Evolutionary conservation across 92 coral and sea anemone species (phyloP).

Genomic region (Zoanthus sociatus): DNA sequence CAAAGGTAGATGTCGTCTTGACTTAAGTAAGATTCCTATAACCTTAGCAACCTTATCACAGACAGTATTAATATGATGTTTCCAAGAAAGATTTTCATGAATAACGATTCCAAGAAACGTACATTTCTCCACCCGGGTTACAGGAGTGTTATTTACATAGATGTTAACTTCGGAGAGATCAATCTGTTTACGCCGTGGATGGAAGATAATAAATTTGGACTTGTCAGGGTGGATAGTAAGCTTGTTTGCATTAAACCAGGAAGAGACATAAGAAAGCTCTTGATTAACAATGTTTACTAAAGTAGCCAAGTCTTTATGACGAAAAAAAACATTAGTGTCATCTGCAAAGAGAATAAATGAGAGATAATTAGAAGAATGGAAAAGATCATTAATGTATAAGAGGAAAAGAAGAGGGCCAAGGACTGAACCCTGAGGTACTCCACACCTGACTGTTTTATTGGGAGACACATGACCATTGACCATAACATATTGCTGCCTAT

Average conservation of each 20-base stretch:
- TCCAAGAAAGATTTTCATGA: not conserved
- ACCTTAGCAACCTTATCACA: too few species aligned
- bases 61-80: not conserved
- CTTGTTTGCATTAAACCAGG: not conserved
- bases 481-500: conserved; percentile 3
- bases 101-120: not conserved
- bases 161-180: not conserved
- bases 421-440: too few species aligned
- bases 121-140: not conserved
- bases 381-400: not conserved
- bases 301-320: too few species aligned
- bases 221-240: not conserved
- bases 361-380: not conserved
- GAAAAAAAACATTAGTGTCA: too few species aligned
- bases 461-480: conserved; percentile 5
- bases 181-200: not conserved
- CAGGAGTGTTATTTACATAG: not conserved
- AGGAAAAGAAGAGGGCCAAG: too few species aligned
- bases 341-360: too few species aligned
- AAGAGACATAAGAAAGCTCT: too few species aligned
- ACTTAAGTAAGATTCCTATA: too few species aligned
- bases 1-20: too few species aligned
- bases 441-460: conserved; percentile 4
- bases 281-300: too few species aligned
- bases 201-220: not conserved